A percentile compares a stretch with the other conserved stretches of the same genome.
Evolutionary conservation across 2,797 vertebrate genomes (phyloP).

Genomic region (Tragelaphus oryx): DNA sequence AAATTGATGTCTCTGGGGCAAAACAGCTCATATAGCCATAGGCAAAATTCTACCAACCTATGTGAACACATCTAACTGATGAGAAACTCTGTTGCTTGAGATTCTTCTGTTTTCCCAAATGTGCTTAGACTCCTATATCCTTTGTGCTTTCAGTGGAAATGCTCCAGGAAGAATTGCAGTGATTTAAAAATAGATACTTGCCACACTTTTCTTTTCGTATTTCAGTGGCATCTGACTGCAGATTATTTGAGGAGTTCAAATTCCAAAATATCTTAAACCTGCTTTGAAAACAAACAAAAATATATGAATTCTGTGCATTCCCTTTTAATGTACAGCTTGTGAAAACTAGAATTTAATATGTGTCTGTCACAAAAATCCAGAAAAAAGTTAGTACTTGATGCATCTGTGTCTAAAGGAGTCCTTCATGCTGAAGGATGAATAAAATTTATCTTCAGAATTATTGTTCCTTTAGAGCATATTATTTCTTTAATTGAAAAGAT

Average conservation of each 20-base stretch:
- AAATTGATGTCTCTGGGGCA: conserved; percentile 57
- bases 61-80: conserved; percentile 55
- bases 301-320: neutral
- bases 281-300: conserved; percentile 22
- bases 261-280: conserved; percentile 21
- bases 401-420: neutral
- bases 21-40: conserved; percentile 48
- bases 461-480: neutral
- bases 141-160: conserved; percentile 57
- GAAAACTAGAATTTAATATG: neutral
- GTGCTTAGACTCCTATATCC: conserved; percentile 57
- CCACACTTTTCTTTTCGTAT: conserved; percentile 40
- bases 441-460: neutral
- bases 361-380: neutral
- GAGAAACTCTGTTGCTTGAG: conserved; percentile 53
- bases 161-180: conserved; percentile 41
- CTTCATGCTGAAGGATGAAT: neutral
- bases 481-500: neutral
- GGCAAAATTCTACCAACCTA: conserved; percentile 52
- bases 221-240: conserved; percentile 29
- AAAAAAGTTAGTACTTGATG: neutral
- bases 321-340: neutral
- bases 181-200: conserved; percentile 63
- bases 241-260: conserved; percentile 32
- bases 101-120: conserved; percentile 59